Percentiles rank a stretch among this genome's conserved stretches.
Conservation (phyloP, 2,797 vertebrate genomes). For the Chromis chromis region DNA sequence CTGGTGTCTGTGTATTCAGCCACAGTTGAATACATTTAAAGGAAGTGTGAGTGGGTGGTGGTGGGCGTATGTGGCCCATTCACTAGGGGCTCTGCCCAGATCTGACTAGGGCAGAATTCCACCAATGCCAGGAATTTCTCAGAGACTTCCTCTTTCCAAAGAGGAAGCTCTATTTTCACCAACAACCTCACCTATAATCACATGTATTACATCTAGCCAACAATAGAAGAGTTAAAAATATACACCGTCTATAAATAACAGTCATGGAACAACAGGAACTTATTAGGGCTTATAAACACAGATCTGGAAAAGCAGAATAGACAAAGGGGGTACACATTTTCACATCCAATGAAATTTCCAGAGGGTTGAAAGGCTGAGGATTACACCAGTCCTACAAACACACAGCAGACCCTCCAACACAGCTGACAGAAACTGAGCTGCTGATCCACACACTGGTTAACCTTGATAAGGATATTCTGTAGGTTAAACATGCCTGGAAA, state of each 20-base stretch:
- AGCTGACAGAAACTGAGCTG: too few species aligned
- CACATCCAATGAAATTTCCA: not conserved
- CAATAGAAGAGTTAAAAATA: slow-evolving; percentile 67
- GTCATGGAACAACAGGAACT: slow-evolving; percentile 62
- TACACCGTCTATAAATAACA: slow-evolving; percentile 48
- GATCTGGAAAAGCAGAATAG: slow-evolving; percentile 49
- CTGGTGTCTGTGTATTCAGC: not conserved
- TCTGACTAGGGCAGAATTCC: slow-evolving; percentile 43
- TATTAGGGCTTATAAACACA: slow-evolving; percentile 53
- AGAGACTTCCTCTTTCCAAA: slow-evolving; percentile 48
- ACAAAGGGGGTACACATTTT: slow-evolving; percentile 30
- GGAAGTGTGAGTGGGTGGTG: slow-evolving; percentile 43
- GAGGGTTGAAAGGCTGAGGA: not conserved
- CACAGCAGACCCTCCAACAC: too few species aligned
- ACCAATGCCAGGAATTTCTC: slow-evolving; percentile 56
- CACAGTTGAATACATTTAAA: slow-evolving; percentile 3
- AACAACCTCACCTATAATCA: slow-evolving; percentile 44
- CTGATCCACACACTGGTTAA: too few species aligned
- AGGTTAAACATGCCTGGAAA: too few species aligned
- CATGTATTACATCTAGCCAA: slow-evolving; percentile 53
- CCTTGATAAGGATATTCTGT: too few species aligned
- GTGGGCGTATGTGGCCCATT: slow-evolving; percentile 37
- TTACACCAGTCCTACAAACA: not conserved
- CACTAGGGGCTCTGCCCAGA: slow-evolving; percentile 37
- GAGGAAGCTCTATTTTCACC: slow-evolving; percentile 53